Conservation (phyloP, 2,888 invertebrate species). For the Molanna angustata region DNA sequence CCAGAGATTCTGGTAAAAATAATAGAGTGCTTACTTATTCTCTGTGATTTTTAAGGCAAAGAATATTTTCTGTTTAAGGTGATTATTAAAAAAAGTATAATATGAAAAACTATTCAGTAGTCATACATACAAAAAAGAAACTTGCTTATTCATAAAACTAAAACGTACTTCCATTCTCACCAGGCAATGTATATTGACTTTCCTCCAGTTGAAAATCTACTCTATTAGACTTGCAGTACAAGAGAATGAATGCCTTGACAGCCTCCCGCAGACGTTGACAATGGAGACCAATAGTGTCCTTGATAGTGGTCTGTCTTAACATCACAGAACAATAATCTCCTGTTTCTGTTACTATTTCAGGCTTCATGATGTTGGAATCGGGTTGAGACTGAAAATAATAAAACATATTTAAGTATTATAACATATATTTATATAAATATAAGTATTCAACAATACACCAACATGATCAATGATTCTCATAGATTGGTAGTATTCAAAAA, state of each 20-base stretch:
- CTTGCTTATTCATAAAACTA: no score
- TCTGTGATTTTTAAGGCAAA: no score
- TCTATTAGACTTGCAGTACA: conserved; percentile 81
- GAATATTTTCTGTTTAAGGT: no score
- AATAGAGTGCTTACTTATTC: no score
- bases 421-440: no score
- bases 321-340: conserved; percentile 70
- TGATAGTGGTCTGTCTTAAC: conserved; percentile 55
- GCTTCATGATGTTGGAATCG: conserved; percentile 39
- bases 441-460: no score
- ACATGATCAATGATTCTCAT: no score
- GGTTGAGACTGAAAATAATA: conserved; percentile 21
- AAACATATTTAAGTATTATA: background rate
- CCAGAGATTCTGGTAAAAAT: no score
- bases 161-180: conserved; percentile 44
- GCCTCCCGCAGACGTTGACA: conserved; percentile 75
- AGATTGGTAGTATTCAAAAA: no score
- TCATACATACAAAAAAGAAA: no score
- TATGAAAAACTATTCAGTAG: no score
- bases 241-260: conserved; percentile 77
- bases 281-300: conserved; percentile 62
- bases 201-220: conserved; percentile 77
- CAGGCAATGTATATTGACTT: conserved; percentile 54
- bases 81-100: no score
- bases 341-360: conserved; percentile 65